Conservation (phyloP, 1,140 invertebrate species). For the Thalassaphorura encarpata region DNA sequence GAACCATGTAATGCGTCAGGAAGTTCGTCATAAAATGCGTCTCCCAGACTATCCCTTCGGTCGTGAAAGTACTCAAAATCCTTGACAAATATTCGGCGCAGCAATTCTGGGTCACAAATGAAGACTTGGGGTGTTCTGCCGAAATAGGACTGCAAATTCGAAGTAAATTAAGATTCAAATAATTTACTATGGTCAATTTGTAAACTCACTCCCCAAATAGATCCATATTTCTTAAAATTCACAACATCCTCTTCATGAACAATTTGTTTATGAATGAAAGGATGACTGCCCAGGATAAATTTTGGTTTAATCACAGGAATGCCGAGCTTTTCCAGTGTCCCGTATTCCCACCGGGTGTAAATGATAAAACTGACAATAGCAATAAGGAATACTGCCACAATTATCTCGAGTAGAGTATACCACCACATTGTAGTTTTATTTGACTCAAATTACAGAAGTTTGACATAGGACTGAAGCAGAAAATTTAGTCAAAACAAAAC, state of each 20-base stretch:
- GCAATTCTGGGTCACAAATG: neutral
- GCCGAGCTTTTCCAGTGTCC: slow-evolving; percentile 2
- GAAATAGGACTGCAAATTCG: neutral
- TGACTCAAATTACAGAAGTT: too few relatives aligned
- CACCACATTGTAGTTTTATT: too few relatives aligned
- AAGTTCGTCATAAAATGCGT: neutral
- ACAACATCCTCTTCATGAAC: slow-evolving; percentile 1
- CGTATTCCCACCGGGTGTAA: slow-evolving; percentile 10
- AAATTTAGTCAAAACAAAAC: too few relatives aligned
- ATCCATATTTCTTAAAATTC: slow-evolving; percentile 1
- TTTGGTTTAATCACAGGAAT: slow-evolving; percentile 10
- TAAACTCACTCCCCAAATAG: slow-evolving; percentile 3
- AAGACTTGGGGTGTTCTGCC: neutral
- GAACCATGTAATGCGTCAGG: neutral
- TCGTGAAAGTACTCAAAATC: neutral
- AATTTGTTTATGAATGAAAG: slow-evolving; percentile 2
- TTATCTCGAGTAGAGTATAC: too few relatives aligned
- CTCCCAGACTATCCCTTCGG: neutral
- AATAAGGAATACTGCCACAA: neutral
- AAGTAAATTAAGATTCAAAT: neutral
- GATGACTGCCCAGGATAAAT: slow-evolving; percentile 9
- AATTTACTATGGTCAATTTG: neutral
- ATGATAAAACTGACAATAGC: neutral
- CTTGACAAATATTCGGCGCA: neutral
- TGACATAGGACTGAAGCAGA: too few relatives aligned